These are phyloP conservation scores for Malacosoma neustria DNA, from an alignment of 2,888 invertebrate genomes.

Conservation along the genomic window DNA sequence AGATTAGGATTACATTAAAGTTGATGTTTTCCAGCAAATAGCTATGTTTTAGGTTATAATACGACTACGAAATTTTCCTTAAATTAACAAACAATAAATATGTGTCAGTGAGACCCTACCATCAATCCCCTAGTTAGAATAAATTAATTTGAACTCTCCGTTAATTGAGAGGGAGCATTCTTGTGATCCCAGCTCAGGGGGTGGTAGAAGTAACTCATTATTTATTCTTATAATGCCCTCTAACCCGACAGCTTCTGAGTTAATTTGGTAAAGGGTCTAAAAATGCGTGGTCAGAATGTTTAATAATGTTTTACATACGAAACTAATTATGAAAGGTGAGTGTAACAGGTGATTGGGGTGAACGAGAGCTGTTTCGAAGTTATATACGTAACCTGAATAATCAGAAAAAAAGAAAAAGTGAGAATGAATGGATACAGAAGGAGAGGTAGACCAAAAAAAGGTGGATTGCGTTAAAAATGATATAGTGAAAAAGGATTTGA, in stretches of 20 bases:
- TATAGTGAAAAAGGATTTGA: no score
- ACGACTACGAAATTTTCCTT: no score
- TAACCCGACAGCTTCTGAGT: slow-evolving; percentile 40
- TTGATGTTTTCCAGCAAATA: no score
- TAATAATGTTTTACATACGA: background rate
- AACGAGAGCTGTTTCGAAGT: no score
- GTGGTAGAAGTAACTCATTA: slow-evolving; percentile 33
- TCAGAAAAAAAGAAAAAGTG: no score
- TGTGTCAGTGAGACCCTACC: slow-evolving; percentile 11
- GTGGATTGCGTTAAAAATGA: no score
- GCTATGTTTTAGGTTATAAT: no score
- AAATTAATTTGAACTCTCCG: slow-evolving; percentile 53
- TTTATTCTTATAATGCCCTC: slow-evolving; percentile 57
- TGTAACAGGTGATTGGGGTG: background rate
- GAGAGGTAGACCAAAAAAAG: no score
- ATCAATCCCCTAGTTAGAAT: slow-evolving; percentile 38
- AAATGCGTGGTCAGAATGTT: slow-evolving; percentile 40
- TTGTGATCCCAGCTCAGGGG: slow-evolving; percentile 27
- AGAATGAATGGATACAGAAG: no score
- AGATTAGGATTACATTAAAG: no score
- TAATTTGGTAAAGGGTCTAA: slow-evolving; percentile 48
- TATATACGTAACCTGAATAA: no score
- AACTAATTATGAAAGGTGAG: background rate
- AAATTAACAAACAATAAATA: no score
- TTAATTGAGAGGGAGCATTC: slow-evolving; percentile 50